phyloP scores from a whole-genome alignment of 2,113 vertebrate genomes.

The Oceanites oceanicus region DNA sequence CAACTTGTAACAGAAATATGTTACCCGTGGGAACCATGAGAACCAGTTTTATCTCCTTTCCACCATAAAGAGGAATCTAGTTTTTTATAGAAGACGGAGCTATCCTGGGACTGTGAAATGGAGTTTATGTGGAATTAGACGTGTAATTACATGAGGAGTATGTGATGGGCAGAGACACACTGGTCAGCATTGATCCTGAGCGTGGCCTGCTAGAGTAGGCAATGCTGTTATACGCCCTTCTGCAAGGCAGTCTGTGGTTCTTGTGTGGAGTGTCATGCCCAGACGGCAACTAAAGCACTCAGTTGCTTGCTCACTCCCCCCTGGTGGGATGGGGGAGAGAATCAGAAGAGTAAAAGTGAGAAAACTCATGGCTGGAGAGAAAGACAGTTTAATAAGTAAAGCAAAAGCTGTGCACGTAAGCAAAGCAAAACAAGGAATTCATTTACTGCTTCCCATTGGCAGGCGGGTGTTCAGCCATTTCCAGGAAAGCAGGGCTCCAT shows the following conservation, averaged over 20 bases:
- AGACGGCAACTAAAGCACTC: background rate
- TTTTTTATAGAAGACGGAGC: background rate
- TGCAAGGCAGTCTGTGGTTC: background rate
- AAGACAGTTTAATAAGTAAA: background rate
- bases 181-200: too few species aligned
- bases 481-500: background rate
- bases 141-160: background rate
- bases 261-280: background rate
- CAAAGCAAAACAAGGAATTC: background rate
- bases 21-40: background rate
- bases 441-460: rapidly evolving
- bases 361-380: background rate
- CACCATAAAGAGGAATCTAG: background rate
- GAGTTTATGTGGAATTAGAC: background rate
- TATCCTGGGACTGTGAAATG: background rate
- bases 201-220: background rate
- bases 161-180: background rate
- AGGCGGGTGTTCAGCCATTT: too few species aligned
- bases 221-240: background rate
- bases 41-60: background rate
- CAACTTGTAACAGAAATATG: background rate
- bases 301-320: rapidly evolving
- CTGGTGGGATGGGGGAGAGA: background rate
- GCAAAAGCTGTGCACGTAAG: rapidly evolving
- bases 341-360: background rate